Base-by-base conservation (phyloP, 2,888 invertebrate species). In the Marasmarcha lunaedactyla region DNA sequence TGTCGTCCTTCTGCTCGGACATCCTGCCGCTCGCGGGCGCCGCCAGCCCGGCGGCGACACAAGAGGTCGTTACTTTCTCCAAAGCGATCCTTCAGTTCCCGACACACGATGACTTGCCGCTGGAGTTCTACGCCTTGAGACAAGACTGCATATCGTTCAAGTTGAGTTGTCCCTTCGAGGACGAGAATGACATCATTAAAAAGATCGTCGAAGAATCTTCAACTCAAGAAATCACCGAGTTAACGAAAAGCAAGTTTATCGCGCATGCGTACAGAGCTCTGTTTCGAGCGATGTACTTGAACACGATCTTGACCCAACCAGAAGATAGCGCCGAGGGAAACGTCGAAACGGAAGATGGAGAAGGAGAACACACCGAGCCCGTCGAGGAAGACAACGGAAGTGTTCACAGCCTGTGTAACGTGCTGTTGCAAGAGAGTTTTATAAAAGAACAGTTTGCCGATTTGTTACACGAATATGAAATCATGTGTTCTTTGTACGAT, bases 91-190 rank as follows among this genome's bases (percentile, higher is more conserved):
- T 46, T 44, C 26, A 42, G 13, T 2, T 47, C 47, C 41, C 13
- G 47, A 20, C 3, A 20, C 4, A 20, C 20, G 1, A n/a, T 36
- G 0, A 30, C 30, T 52, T 5, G 35, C 20, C 33, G 0, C 36
- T 57, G 1, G 53, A 54, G 15, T 33, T 46, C 4, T 51, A 34
- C 46, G 72, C 67, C 1, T 35, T 66, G 5, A 50, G 63, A 1
- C 49, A 55, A 45, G 60, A 60, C 40, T 57, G 59, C 36, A 55
- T 71, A 2, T 47, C 46, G 33, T 51, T 54, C 0, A 48, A 50
- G 11, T 51, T 78, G 2, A 62, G 52, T 53, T 71, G 73, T 15
- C 62, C 66, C 0, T 52, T 64, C 42, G 60, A 51, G 5, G 61
- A 62, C 37, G 57, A 58, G 43, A 51, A 57, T 36, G 53, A 55